Evolutionary conservation across 2,888 invertebrate genomes (phyloP), one percentile per base, ranked within the genome.

Genomic region (Pandemis heparana): DNA sequence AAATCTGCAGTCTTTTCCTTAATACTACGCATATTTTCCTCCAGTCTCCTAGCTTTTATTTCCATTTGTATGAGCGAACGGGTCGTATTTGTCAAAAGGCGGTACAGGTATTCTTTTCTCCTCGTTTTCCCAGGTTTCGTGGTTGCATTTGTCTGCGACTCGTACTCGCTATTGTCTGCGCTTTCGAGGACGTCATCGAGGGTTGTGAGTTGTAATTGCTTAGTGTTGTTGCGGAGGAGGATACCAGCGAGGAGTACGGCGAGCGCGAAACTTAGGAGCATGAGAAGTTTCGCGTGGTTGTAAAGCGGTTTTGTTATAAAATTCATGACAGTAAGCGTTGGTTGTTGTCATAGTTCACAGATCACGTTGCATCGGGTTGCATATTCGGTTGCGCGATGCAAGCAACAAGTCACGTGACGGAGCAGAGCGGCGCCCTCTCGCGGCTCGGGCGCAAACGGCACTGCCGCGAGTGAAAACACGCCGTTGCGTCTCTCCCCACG

Each of bases 1-100:
- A 95, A 92, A 92, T 94, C 94, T 83, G 92, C 90, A 84, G 95
- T 95, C 87, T 92, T 94, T 88, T 95, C 95, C 85, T 93, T 94
- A 90, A 95, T 95, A 90, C 94, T 91, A 85, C 94, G 94, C 90
- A 95, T 94, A 91, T 95, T 95, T 93, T 95, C 95, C 86, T 95
- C 92, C 80, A 95, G 91, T 89, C 95, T 86, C 87, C 95, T 90
- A 76, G 95, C 95, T 89, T 95, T 94, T 91, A 95, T 95, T 91
- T 95, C 95, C 95, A 95, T 95, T 89, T 94, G 94, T 92, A 95
- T 95, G 87, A 95, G 94, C 77, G 94, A 94, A 81, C 94, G 94
- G 82, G 94, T 95, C 82, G 94, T 94, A 91, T 95, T 95, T 89
- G 94, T 94, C 89, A 95, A 87, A 82, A 95, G 92, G 75, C 92